Percentiles rank a stretch among this genome's conserved stretches.
phyloP scores from a whole-genome alignment of 2,888 invertebrate species.

The Drosophila greeni region DNA sequence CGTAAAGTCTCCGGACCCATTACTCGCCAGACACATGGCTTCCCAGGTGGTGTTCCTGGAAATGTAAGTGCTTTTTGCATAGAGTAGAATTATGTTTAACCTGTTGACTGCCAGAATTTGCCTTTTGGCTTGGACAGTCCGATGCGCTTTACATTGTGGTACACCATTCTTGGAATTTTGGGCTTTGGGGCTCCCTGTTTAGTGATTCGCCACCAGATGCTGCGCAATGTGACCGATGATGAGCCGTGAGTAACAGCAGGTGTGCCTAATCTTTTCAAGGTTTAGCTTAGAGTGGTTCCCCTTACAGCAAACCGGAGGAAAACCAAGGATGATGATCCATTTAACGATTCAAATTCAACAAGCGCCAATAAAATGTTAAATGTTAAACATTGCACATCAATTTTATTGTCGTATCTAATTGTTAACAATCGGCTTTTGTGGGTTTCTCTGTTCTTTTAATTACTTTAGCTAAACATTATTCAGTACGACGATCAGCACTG shows the following conservation, averaged over 20 bases:
- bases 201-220: conserved; percentile 61
- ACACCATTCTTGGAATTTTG: conserved; percentile 46
- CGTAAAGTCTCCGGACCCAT: conserved; percentile 25
- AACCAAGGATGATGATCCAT: not conserved
- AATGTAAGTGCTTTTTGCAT: conserved; percentile 47
- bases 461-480: conserved; percentile 37
- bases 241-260: conserved; percentile 29
- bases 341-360: not conserved
- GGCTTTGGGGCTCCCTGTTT: conserved; percentile 71
- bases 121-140: conserved; percentile 65
- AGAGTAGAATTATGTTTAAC: not conserved
- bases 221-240: conserved; percentile 44
- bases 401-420: conserved; percentile 56
- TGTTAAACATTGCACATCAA: conserved; percentile 48
- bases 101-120: conserved; percentile 43
- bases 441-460: not conserved
- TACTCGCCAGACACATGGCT: conserved; percentile 45
- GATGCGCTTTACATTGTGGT: conserved; percentile 61
- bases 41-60: conserved; percentile 63
- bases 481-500: conserved; percentile 34
- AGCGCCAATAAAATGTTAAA: conserved; percentile 32
- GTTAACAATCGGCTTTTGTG: conserved; percentile 21
- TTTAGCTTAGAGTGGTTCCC: not conserved
- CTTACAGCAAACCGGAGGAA: conserved; percentile 16
- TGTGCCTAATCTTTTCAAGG: not conserved